phyloP scores from a whole-genome alignment of 2,113 vertebrate genomes.

The Tylochromis polylepis region DNA sequence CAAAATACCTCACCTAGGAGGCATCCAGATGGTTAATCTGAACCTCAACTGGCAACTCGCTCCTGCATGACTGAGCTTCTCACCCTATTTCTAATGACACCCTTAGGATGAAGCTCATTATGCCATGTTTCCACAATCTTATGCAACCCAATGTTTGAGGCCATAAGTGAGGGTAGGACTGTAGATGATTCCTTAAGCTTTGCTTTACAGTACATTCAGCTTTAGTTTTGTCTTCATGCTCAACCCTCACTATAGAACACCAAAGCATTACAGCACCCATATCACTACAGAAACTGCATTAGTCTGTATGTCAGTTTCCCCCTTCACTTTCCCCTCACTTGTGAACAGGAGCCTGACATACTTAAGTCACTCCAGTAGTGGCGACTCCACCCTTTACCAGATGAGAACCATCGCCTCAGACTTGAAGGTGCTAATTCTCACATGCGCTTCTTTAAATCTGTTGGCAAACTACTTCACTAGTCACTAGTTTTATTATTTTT shows the following conservation, averaged over 20 bases:
- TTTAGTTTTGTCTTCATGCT: not conserved
- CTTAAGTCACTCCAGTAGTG: not conserved
- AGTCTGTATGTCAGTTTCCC: not conserved
- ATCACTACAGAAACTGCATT: not conserved
- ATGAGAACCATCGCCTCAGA: not conserved
- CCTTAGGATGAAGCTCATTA: not conserved
- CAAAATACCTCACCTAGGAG: not conserved
- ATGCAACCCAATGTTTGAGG: not conserved
- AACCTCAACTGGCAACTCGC: not conserved
- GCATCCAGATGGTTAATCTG: not conserved
- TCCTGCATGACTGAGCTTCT: not conserved
- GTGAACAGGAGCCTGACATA: not conserved
- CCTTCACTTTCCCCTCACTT: not conserved
- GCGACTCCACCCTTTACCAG: not conserved
- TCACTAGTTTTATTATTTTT: not conserved
- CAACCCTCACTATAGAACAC: not conserved
- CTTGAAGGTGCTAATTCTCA: not conserved
- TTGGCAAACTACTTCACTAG: not conserved
- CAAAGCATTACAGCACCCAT: not conserved
- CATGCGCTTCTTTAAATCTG: not conserved
- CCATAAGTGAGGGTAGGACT: not conserved
- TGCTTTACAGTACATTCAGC: not conserved
- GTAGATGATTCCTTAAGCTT: not conserved
- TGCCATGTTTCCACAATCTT: not conserved
- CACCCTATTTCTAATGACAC: not conserved